Evolutionary conservation across 2,888 invertebrate genomes (phyloP).

Genomic region (Graphium colonna): DNA sequence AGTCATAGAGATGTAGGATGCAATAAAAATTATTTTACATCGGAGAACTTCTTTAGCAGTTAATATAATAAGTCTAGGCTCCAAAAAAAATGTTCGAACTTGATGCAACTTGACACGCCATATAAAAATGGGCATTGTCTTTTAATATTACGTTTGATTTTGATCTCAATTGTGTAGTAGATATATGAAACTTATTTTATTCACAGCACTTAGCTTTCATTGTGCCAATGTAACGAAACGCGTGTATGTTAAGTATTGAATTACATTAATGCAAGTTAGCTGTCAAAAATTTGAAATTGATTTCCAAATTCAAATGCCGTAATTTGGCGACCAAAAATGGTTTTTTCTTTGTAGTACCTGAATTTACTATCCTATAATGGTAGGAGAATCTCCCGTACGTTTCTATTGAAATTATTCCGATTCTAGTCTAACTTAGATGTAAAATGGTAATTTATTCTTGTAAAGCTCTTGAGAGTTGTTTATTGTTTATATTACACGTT

Average conservation of each 20-base stretch:
- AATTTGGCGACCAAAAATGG: no score
- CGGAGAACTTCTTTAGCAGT: no score
- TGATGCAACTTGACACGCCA: no score
- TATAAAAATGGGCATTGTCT: no score
- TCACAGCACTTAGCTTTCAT: constrained; percentile 15
- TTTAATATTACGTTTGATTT: constrained; percentile 4
- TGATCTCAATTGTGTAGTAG: constrained; percentile 16
- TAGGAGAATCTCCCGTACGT: not conserved
- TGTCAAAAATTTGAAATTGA: no score
- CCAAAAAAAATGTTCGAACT: no score
- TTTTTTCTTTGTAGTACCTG: constrained; percentile 9
- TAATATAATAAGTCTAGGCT: no score
- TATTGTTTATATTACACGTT: not conserved
- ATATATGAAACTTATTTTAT: constrained; percentile 9
- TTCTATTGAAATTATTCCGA: not conserved
- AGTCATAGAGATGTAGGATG: no score
- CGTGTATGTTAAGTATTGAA: not conserved
- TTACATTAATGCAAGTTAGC: no score
- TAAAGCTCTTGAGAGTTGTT: not conserved
- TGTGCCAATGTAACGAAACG: constrained; percentile 17
- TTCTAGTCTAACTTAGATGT: constrained; percentile 10
- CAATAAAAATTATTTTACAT: no score
- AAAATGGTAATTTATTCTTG: not conserved
- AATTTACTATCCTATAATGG: not conserved
- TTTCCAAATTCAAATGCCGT: no score